A percentile compares a stretch with the other conserved stretches of the same genome.
Evolutionary conservation across 2,797 vertebrate species (phyloP).

Genomic region (Crenichthys baileyi): DNA sequence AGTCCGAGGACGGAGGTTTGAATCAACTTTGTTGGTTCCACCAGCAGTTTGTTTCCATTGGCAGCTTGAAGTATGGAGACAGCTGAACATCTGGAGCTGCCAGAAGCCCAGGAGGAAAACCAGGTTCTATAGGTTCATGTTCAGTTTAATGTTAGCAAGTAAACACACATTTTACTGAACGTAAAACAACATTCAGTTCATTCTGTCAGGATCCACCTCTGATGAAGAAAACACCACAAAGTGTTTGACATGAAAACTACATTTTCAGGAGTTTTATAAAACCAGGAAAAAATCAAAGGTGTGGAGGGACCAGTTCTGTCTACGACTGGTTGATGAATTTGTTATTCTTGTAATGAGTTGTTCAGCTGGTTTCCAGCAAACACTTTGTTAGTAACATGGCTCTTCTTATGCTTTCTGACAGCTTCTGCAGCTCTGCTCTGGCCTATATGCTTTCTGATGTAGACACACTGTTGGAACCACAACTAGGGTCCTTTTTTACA

Average conservation of each 20-base stretch:
- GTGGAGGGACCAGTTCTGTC: background rate
- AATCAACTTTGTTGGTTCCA: constrained; percentile 43
- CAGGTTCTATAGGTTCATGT: constrained; percentile 12
- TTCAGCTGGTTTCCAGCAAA: too few relatives aligned
- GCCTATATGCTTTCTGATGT: background rate
- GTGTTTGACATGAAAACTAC: background rate
- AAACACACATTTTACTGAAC: constrained; percentile 12
- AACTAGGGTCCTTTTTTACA: background rate
- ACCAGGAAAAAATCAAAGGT: background rate
- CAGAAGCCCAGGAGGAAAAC: constrained; percentile 39
- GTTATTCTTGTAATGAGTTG: background rate
- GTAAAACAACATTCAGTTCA: constrained; percentile 13
- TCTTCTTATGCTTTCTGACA: background rate
- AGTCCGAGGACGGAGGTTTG: constrained; percentile 25
- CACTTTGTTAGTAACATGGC: background rate
- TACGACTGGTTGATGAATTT: background rate
- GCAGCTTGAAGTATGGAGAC: constrained; percentile 51
- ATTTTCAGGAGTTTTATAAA: background rate
- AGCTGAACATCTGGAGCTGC: constrained; percentile 14
- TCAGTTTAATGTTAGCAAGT: constrained; percentile 15
- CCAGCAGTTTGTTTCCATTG: constrained; percentile 55
- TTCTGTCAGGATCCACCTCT: constrained; percentile 4
- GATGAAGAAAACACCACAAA: background rate
- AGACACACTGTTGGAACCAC: background rate
- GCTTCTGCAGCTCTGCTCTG: background rate